Conservation (phyloP, 30 jellyfish, hydroid and myxozoan species). For the Cassiopea andromeda region DNA sequence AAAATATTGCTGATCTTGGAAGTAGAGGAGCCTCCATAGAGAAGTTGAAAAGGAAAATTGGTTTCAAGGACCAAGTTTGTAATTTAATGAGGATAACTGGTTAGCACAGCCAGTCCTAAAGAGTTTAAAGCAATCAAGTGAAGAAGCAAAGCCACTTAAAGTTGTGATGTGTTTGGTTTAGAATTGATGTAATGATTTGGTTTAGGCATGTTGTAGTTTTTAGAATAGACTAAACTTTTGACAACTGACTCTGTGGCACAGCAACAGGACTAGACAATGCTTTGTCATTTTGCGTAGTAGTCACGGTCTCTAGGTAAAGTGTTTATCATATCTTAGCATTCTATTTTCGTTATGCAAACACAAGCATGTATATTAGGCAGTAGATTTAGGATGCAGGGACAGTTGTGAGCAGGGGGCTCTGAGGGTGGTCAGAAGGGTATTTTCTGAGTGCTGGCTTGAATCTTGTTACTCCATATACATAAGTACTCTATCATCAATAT, state of each 20-base stretch:
- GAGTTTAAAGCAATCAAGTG: slow-evolving; percentile 31
- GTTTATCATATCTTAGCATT: slow-evolving; percentile 12
- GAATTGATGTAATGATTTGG: slow-evolving; percentile 12
- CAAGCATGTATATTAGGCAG: background rate
- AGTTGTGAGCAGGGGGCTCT: slow-evolving; percentile 28
- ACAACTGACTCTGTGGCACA: slow-evolving; percentile 5
- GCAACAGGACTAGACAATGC: too few relatives aligned
- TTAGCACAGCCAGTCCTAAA: slow-evolving; percentile 51
- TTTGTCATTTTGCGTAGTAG: background rate
- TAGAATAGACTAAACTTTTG: slow-evolving; percentile 18
- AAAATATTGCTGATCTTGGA: slow-evolving; percentile 60
- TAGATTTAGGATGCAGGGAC: slow-evolving; percentile 24
- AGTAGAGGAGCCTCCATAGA: slow-evolving; percentile 59
- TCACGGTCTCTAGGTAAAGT: slow-evolving; percentile 18
- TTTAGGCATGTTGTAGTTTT: background rate
- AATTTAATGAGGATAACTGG: slow-evolving; percentile 52
- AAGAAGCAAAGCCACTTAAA: slow-evolving; percentile 50
- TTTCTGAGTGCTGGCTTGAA: slow-evolving; percentile 16
- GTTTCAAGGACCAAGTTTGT: slow-evolving; percentile 65
- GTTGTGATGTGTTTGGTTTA: slow-evolving; percentile 11
- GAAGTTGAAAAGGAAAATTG: slow-evolving; percentile 43
- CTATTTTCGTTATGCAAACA: slow-evolving; percentile 11
- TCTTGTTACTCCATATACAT: slow-evolving; percentile 7
- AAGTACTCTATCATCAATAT: background rate
- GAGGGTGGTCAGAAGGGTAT: slow-evolving; percentile 27